Base-by-base conservation (phyloP, 2,113 vertebrate species). In the Spheniscus mendiculus region DNA sequence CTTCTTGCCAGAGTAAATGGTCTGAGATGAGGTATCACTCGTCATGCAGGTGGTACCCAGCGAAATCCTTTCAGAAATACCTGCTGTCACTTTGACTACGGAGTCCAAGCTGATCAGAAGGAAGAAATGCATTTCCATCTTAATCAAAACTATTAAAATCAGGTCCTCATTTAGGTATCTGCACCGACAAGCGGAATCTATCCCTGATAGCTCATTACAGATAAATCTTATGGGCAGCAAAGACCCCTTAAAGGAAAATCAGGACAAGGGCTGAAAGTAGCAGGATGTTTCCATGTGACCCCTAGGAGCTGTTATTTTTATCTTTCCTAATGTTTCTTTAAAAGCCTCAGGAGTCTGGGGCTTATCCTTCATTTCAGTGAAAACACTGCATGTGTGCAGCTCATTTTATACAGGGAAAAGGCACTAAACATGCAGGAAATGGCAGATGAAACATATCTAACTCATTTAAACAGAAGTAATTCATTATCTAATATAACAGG, bases 231-330 rank as follows among this genome's bases (percentile, higher is more conserved):
- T 1, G 12, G 17, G 19, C 22, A 72, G 38, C 2, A 8, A 81
- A 70, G 26, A 50, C 6, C 8, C 8, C 26, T 93, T 45, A 29
- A 53, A 65, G 10, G 12, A 77, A 89, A 91, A 73, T 32, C 0
- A 0, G 15, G 16, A 2, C 0, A 1, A 77, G 5, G 2, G 13
- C 18, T 90, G 29, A 63, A 88, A 61, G 70, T 32, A 82, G 12
- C 12, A 53, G 15, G 16, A 18, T 42, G 2, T 55, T 90, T 83
- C 49, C 8, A 1, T 52, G 12, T 65, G 49, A n/a, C 15, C 10
- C 13, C 34, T 30, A 63, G 26, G 9, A 92, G 10, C 27, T 47
- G 11, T 23, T 63, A 76, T 59, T 92, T 90, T 63, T 40, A 30
- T 38, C n/a, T 59, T 89, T 76, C 32, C 12, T 44, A 61, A 34